Base-by-base conservation (phyloP, 2,888 invertebrate genomes). In the Zhuqinia jingwanae region DNA sequence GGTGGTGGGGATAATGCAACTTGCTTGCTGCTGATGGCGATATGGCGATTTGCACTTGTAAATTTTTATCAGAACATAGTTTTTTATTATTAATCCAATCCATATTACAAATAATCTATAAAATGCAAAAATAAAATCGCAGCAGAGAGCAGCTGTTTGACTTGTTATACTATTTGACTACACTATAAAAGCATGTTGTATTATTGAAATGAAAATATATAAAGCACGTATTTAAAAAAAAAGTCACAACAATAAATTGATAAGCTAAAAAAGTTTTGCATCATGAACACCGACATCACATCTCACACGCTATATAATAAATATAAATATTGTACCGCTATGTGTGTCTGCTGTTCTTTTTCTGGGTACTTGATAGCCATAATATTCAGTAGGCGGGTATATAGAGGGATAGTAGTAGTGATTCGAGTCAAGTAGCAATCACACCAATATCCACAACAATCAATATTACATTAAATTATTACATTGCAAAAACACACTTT, bases 401-500 rank as follows among this genome's bases (percentile, higher is more conserved):
- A n/a, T n/a, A 50, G n/a, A 63, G 65, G 8, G 73, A 25, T 50
- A n/a, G n/a, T 15, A 68, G 42, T 5, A 45, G 10, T 73, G 15
- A 36, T 20, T 20, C 36, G 36, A 30, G 20, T 30, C 5, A 75
- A 75, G 75, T 75, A 56, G 75, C 75, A 75, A 75, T 75, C 75
- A 75, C 45, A 6, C 25, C 11, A 30, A 36, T 36, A 36, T 36
- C 36, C n/a, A 30, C 56, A 30, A 20, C 75, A 56, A 56, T 75
- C 53, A 53, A 75, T 56, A 75, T 75, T 75, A 56, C 36, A 30
- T 56, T 75, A 75, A 75, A 75, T 77, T 36, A 36, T n/a, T 65
- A 56, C 80, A 70, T 73, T 47, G 73, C 68, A 85, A 85, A 85
- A 84, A 78, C 60, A 82, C 60, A 47, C 60, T 85, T 78, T 70